Conservation (phyloP, 2,113 vertebrate species). For the Lagopus muta region DNA sequence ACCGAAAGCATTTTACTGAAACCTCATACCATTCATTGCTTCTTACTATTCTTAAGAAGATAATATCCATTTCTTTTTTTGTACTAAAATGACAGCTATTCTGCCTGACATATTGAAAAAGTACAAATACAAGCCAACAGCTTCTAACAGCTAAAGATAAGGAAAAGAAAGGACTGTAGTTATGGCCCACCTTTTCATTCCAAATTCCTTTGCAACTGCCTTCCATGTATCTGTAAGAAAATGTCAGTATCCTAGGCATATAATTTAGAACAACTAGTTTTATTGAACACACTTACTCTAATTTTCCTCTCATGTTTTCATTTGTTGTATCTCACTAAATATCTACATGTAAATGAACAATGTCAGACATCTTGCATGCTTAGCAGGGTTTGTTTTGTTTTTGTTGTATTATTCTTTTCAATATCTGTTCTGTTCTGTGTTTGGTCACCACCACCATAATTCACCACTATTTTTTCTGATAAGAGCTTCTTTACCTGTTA, state of each 20-base stretch:
- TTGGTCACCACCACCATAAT: not conserved
- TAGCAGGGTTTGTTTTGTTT: not conserved
- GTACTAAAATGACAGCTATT: conserved; percentile 1
- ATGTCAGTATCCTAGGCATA: not conserved
- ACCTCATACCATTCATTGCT: not conserved
- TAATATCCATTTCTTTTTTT: not conserved
- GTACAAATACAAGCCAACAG: not conserved
- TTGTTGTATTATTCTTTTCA: not conserved
- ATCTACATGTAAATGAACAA: not conserved
- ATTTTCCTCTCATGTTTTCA: not conserved
- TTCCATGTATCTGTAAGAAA: not conserved
- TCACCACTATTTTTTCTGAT: not conserved
- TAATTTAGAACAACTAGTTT: not conserved
- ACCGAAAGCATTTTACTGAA: not conserved
- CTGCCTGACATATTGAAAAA: conserved; percentile 1
- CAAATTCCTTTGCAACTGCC: not conserved
- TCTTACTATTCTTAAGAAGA: not conserved
- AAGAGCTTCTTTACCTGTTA: not conserved
- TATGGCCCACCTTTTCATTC: not conserved
- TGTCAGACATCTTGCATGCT: not conserved
- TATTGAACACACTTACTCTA: not conserved
- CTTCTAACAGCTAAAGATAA: not conserved
- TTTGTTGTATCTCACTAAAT: not conserved
- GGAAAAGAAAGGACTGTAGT: not conserved
- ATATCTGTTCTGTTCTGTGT: not conserved